Conservation (phyloP, 2,888 invertebrate species). For the Watsonalla cultraria region DNA sequence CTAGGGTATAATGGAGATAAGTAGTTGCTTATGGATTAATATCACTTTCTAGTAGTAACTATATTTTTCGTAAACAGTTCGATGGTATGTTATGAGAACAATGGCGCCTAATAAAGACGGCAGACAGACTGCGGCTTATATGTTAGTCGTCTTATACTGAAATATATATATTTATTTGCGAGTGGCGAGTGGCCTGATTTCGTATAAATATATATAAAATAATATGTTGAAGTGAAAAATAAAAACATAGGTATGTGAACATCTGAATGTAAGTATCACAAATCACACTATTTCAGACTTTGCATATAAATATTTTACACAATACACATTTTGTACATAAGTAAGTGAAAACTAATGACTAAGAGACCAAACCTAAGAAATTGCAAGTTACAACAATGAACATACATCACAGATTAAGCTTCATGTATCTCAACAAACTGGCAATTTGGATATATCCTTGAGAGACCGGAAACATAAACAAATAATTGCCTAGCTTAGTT, state of each 20-base stretch:
- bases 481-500: neutral
- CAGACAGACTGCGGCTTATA: neutral
- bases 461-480: neutral
- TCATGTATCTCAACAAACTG: neutral
- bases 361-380: conserved; percentile 31
- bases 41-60: neutral
- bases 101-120: neutral
- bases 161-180: neutral
- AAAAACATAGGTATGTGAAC: conserved; percentile 42
- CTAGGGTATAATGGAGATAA: neutral
- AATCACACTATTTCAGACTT: conserved; percentile 63
- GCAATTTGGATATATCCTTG: conserved; percentile 12
- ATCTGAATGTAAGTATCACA: conserved; percentile 55
- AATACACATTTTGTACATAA: conserved; percentile 37
- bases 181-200: neutral
- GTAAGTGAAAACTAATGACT: conserved; percentile 33
- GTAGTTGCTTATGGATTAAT: neutral
- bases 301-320: conserved; percentile 38
- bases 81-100: neutral
- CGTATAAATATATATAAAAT: neutral
- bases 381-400: conserved; percentile 27
- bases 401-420: conserved; percentile 41
- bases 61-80: neutral
- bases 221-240: conserved; percentile 15
- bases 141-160: neutral